Evolutionary conservation across 2,888 invertebrate genomes (phyloP).

Genomic region (Drosophila colorata): DNA sequence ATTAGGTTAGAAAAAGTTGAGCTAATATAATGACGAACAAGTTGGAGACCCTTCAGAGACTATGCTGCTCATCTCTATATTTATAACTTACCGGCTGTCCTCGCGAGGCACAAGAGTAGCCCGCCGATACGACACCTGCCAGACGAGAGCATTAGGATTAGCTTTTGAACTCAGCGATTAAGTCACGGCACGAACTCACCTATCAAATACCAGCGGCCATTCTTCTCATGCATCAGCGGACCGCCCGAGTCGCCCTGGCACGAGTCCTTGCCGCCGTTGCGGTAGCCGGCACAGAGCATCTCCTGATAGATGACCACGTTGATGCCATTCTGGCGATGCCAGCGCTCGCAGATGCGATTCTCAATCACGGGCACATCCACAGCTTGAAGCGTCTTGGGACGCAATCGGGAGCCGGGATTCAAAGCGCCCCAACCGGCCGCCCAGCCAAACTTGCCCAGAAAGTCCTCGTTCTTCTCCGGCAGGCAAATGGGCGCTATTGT

Average conservation of each 20-base stretch:
- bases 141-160: background rate
- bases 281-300: conserved; percentile 97
- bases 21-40: no score
- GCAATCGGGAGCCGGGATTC: conserved; percentile 92
- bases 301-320: conserved; percentile 94
- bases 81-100: conserved; percentile 91
- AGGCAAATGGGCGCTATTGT: conserved; percentile 93
- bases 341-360: conserved; percentile 89
- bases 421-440: conserved; percentile 97
- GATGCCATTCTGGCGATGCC: conserved; percentile 88
- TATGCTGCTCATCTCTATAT: no score
- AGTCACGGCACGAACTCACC: conserved; percentile 69
- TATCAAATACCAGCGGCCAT: conserved; percentile 95
- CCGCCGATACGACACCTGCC: conserved; percentile 94
- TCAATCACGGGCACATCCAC: conserved; percentile 97
- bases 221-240: conserved; percentile 94
- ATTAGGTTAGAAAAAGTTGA: background rate
- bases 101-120: conserved; percentile 96
- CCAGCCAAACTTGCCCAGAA: conserved; percentile 95
- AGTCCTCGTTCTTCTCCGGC: conserved; percentile 95
- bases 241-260: conserved; percentile 91
- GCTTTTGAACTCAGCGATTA: fast-evolving
- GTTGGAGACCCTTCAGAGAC: no score
- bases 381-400: conserved; percentile 95
- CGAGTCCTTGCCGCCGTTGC: conserved; percentile 90